Evolutionary conservation across 2,888 invertebrate genomes (phyloP).

Genomic region (Tachystola acroxantha): DNA sequence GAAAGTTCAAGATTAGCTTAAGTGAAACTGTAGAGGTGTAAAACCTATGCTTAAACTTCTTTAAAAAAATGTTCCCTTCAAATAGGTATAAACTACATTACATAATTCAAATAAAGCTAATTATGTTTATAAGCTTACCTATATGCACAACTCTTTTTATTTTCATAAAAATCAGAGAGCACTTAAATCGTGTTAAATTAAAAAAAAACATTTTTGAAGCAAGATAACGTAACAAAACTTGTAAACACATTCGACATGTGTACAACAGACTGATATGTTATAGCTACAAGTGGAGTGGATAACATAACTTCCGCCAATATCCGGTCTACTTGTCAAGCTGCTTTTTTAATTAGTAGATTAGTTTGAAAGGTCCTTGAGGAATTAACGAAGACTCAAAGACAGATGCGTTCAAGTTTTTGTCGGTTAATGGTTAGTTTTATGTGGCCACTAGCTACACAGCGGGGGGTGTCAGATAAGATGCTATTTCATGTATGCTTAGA

Average conservation of each 20-base stretch:
- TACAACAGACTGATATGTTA: slow-evolving; percentile 49
- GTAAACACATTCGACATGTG: slow-evolving; percentile 64
- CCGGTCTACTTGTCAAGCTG: slow-evolving; percentile 29
- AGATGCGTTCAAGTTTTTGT: slow-evolving; percentile 36
- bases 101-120: too few species aligned
- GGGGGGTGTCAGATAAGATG: slow-evolving; percentile 16
- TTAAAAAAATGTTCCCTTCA: too few species aligned
- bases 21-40: too few species aligned
- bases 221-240: slow-evolving; percentile 47
- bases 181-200: slow-evolving; percentile 32
- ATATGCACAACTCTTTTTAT: too few species aligned
- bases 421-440: slow-evolving; percentile 18
- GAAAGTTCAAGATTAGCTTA: too few species aligned
- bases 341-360: slow-evolving; percentile 41
- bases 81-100: too few species aligned
- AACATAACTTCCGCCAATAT: slow-evolving; percentile 49
- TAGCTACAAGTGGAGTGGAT: slow-evolving; percentile 46
- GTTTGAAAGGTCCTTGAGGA: slow-evolving; percentile 29
- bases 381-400: slow-evolving; percentile 27
- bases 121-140: too few species aligned
- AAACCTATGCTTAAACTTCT: too few species aligned
- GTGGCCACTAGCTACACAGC: slow-evolving; percentile 20
- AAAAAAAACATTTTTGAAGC: slow-evolving; percentile 37
- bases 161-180: too few species aligned
- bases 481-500: slow-evolving; percentile 9